A percentile compares a stretch with the other conserved stretches of the same genome.
phyloP scores from a whole-genome alignment of 2,113 vertebrate genomes.

The Neomonachus schauinslandi region DNA sequence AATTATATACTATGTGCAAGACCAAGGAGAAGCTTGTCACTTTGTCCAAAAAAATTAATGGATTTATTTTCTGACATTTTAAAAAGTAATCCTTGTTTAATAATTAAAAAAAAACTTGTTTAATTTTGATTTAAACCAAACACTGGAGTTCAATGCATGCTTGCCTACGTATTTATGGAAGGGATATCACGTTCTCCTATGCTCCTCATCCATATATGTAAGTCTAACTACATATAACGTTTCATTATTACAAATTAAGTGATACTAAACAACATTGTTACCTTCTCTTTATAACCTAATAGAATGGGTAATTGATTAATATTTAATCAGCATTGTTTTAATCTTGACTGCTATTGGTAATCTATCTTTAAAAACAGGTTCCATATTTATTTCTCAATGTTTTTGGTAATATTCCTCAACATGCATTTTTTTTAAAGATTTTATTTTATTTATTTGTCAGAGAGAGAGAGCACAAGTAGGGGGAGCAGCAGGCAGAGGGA shows the following conservation, averaged over 20 bases:
- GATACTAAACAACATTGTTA: background rate
- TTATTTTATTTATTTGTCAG: too few species aligned
- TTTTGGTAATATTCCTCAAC: background rate
- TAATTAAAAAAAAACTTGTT: background rate
- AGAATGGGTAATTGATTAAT: background rate
- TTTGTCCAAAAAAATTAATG: background rate
- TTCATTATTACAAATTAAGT: background rate
- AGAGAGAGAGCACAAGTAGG: too few species aligned
- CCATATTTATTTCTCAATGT: background rate
- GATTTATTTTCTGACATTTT: background rate
- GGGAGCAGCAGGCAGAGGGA: too few species aligned
- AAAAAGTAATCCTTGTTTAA: background rate
- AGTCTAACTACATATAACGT: background rate
- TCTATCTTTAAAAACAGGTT: background rate
- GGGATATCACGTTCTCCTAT: accelerated
- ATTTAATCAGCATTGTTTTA: background rate
- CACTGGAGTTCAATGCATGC: background rate
- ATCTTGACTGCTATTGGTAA: background rate
- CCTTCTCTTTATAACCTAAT: background rate
- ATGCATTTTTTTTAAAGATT: background rate
- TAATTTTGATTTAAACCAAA: background rate
- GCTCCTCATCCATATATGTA: background rate
- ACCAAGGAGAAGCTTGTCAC: background rate
- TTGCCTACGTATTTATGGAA: background rate
- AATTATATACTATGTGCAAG: background rate